Base-by-base conservation (phyloP, 23 tunicate genomes). In the Oikopleura vanhoeffeni region DNA sequence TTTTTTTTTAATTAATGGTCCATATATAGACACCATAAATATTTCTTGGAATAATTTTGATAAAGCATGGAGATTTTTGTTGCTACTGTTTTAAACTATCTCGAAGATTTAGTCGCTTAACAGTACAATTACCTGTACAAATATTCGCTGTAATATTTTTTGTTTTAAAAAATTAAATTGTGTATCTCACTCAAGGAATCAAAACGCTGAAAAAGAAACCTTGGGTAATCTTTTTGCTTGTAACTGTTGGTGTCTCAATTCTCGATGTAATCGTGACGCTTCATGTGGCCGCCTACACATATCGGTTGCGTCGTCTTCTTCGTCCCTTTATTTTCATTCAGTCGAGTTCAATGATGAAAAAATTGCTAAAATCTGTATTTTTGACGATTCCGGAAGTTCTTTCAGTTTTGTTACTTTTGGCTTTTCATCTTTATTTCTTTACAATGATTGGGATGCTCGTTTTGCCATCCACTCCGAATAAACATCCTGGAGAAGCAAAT, bases 381-480 rank as follows among this genome's bases (percentile, higher is more conserved):
- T 88, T 91, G 0, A 95, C 99, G 36, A 40, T 95, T 40, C 99
- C 99, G 41, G 99, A 95, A 91, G 89, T 95, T 40, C 88, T 86
- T 38, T 90, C 96, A n/a, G 99, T 95, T 84, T 75, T 95, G 32
- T 86, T 89, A 13, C 79, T 95, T 67, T 84, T 95, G 1, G 87
- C 89, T 24, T 60, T 95, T 57, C 99, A 91, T 85, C 76, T 95
- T 0, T 95, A 95, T 75, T 95, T 95, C 85, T 95, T 95, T 67
- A 90, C 91, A 40, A 91, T 95, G 96, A 82, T 95, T 0, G 99
- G 99, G 76, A 95, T 95, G 99, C 90, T 95, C 39, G 76, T 91
- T 18, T 91, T 95, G 71, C 96, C 96, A 13, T 38, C 34, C 4
- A 49, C 13, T 49, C 2, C 38, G 38, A 18, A 3, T 13, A 71